Conservation (phyloP, 2,113 vertebrate genomes). For the Hoplias malabaricus region DNA sequence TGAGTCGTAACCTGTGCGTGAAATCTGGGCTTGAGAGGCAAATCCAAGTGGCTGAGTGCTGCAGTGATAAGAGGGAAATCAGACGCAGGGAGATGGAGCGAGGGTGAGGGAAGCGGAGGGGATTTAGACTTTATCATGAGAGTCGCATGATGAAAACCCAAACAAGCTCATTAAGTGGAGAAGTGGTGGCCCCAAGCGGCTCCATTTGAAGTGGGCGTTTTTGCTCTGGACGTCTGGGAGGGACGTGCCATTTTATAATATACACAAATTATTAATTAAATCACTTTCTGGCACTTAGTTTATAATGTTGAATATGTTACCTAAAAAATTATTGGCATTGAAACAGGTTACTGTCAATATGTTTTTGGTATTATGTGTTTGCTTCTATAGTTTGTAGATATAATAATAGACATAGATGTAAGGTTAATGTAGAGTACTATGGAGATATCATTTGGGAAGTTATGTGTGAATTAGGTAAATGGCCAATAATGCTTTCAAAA, state of each 20-base stretch:
- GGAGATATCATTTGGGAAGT: too few species aligned
- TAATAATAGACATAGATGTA: too few species aligned
- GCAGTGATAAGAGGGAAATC: conserved; percentile 7
- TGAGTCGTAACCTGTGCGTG: conserved; percentile 14
- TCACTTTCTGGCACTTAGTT: not conserved
- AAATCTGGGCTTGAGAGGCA: conserved; percentile 27
- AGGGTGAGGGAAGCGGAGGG: conserved; percentile 1
- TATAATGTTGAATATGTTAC: not conserved
- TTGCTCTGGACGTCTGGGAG: not conserved
- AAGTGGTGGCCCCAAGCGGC: not conserved
- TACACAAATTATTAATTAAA: not conserved
- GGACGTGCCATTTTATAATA: not conserved
- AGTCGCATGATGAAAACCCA: conserved; percentile 4
- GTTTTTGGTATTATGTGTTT: too few species aligned
- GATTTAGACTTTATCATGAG: not conserved
- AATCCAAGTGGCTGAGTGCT: not conserved
- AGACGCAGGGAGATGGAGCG: conserved; percentile 2
- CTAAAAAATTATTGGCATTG: not conserved
- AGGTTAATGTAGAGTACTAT: too few species aligned
- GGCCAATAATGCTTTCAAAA: too few species aligned
- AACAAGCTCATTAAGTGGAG: conserved; percentile 25
- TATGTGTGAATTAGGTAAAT: too few species aligned
- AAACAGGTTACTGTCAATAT: too few species aligned
- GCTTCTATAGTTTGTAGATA: too few species aligned
- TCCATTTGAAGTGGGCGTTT: conserved; percentile 4